Conservation (phyloP, 2,113 vertebrate species). For the Muscicapa adusta region DNA sequence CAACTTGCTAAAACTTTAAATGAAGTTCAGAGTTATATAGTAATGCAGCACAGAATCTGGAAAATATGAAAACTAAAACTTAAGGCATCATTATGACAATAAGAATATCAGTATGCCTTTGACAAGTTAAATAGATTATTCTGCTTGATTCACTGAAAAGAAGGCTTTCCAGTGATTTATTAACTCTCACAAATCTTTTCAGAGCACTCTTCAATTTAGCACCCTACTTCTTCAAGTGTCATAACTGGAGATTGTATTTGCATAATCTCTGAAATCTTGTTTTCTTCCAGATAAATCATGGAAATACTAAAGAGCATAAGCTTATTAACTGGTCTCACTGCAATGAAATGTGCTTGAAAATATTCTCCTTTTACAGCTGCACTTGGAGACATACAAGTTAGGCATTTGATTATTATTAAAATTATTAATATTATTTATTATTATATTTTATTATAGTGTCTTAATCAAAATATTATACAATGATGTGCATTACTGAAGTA, state of each 20-base stretch:
- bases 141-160: background rate
- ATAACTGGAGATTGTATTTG: background rate
- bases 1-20: too few relatives aligned
- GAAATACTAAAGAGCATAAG: background rate
- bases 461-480: background rate
- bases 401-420: background rate
- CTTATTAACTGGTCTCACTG: background rate
- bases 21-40: too few relatives aligned
- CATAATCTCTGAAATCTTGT: background rate
- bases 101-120: background rate
- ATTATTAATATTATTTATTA: background rate
- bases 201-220: background rate
- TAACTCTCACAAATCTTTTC: background rate
- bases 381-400: background rate
- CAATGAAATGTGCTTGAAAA: background rate
- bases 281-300: background rate
- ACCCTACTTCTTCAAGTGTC: background rate
- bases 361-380: background rate
- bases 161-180: background rate
- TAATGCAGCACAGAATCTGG: too few relatives aligned
- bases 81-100: background rate
- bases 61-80: too few relatives aligned
- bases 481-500: background rate
- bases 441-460: background rate
- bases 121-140: slow-evolving; percentile 4